Conservation (phyloP, 2,113 vertebrate genomes). For the Embiotoca jacksoni region DNA sequence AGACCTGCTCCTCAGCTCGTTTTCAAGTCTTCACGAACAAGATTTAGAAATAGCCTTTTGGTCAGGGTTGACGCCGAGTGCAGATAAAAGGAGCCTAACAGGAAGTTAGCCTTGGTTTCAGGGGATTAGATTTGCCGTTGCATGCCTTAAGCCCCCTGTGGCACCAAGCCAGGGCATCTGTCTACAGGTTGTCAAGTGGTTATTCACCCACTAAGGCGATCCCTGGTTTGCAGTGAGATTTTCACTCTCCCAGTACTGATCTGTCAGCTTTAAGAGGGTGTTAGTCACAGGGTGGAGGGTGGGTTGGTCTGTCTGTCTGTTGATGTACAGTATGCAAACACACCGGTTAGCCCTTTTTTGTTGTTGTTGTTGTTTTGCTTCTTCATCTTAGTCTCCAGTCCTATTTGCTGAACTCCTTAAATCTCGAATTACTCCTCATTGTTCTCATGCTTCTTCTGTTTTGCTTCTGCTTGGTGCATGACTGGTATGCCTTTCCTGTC, state of each 20-base stretch:
- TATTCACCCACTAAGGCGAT: conserved; percentile 49
- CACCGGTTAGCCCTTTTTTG: background rate
- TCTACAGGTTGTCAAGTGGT: conserved; percentile 49
- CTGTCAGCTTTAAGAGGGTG: conserved; percentile 31
- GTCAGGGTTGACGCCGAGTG: background rate
- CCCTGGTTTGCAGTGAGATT: conserved; percentile 51
- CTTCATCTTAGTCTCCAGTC: background rate
- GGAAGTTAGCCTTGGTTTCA: conserved; percentile 54
- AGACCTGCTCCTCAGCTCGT: conserved; percentile 33
- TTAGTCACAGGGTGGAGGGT: conserved; percentile 33
- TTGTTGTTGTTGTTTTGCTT: background rate
- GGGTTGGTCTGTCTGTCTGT: background rate
- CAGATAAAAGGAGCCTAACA: conserved; percentile 36
- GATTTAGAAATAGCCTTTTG: conserved; percentile 9
- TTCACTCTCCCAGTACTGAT: conserved; percentile 45
- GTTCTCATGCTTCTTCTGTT: background rate
- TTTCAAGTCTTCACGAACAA: background rate
- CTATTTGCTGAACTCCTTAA: background rate
- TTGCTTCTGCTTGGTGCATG: conserved; percentile 27
- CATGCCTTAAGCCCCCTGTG: conserved; percentile 32
- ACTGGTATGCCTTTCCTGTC: conserved; percentile 49
- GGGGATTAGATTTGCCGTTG: conserved; percentile 60
- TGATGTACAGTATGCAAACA: too few relatives aligned
- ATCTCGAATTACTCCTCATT: background rate
- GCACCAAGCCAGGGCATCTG: conserved; percentile 50